Evolutionary conservation across 2,888 invertebrate genomes (phyloP).

Genomic region (Chouioia cunea): DNA sequence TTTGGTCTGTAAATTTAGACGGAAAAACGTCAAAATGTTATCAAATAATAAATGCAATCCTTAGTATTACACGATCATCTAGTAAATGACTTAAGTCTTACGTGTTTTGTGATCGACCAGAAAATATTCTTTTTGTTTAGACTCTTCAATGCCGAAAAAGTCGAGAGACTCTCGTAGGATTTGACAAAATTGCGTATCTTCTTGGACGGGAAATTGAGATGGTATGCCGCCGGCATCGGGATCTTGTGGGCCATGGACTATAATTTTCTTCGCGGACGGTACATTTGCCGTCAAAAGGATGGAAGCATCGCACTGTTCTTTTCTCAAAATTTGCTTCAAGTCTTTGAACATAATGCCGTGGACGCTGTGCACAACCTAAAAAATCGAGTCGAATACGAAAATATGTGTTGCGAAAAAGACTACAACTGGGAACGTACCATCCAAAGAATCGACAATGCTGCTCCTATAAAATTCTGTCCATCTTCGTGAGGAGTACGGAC

Average conservation of each 20-base stretch:
- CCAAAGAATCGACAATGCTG: slow-evolving; percentile 95
- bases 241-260: slow-evolving; percentile 93
- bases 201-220: slow-evolving; percentile 97
- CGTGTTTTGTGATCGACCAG: slow-evolving; percentile 98
- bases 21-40: background rate
- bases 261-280: slow-evolving; percentile 98
- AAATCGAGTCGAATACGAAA: background rate
- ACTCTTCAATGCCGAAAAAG: slow-evolving; percentile 96
- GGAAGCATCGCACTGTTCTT: slow-evolving; percentile 99
- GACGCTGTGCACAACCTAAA: slow-evolving; percentile 94
- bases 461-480: slow-evolving; percentile 93
- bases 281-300: slow-evolving; percentile 98
- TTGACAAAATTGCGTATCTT: slow-evolving; percentile 96
- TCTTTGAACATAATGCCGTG: slow-evolving; percentile 99
- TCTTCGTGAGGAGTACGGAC: slow-evolving; percentile 96
- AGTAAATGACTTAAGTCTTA: slow-evolving; percentile 69
- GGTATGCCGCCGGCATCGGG: slow-evolving; percentile 95
- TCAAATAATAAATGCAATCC: background rate
- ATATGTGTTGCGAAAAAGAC: too few relatives aligned
- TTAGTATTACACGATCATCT: background rate
- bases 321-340: slow-evolving; percentile 96
- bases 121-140: slow-evolving; percentile 89
- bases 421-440: too few relatives aligned
- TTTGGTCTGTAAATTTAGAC: slow-evolving; percentile 80
- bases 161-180: slow-evolving; percentile 95